Percentiles rank a stretch among this genome's conserved stretches.
These are phyloP conservation scores for Planiliza haematocheilus DNA, from an alignment of 2,113 vertebrate species.

Conservation along the genomic window DNA sequence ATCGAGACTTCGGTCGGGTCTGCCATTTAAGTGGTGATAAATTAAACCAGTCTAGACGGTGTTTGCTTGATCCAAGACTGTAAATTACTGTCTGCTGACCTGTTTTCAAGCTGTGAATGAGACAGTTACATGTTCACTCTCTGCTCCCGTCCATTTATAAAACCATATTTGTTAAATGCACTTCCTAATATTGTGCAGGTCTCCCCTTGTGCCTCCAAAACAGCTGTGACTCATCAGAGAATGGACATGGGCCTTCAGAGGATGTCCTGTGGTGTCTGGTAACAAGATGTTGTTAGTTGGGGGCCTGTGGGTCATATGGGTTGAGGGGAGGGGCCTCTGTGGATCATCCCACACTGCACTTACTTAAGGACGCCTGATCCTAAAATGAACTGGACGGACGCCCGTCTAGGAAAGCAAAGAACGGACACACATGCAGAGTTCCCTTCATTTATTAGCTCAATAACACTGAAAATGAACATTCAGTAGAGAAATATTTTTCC, in stretches of 20 bases:
- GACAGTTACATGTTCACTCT: constrained; percentile 7
- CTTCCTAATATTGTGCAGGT: too few species aligned
- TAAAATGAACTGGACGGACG: too few species aligned
- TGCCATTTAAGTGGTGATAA: constrained; percentile 35
- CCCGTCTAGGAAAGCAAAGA: too few species aligned
- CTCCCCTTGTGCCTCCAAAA: too few species aligned
- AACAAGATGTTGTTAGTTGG: too few species aligned
- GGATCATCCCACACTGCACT: neutral
- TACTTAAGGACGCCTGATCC: too few species aligned
- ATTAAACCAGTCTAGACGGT: constrained; percentile 38
- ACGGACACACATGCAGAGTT: too few species aligned
- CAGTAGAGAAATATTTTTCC: neutral
- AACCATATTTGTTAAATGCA: neutral
- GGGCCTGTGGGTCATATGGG: too few species aligned
- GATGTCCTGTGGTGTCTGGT: too few species aligned
- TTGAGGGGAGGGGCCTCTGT: too few species aligned
- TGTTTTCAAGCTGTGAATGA: constrained; percentile 40
- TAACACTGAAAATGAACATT: neutral
- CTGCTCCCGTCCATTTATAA: constrained; percentile 4
- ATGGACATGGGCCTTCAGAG: too few species aligned
- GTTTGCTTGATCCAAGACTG: constrained; percentile 37
- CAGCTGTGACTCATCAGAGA: too few species aligned
- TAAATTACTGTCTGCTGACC: constrained; percentile 52
- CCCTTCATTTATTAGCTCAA: neutral
- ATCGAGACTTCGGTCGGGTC: constrained; percentile 13